Evolutionary conservation across 2,888 invertebrate species (phyloP), one percentile per base, ranked within the genome.

Genomic region (Colletes collaris): DNA sequence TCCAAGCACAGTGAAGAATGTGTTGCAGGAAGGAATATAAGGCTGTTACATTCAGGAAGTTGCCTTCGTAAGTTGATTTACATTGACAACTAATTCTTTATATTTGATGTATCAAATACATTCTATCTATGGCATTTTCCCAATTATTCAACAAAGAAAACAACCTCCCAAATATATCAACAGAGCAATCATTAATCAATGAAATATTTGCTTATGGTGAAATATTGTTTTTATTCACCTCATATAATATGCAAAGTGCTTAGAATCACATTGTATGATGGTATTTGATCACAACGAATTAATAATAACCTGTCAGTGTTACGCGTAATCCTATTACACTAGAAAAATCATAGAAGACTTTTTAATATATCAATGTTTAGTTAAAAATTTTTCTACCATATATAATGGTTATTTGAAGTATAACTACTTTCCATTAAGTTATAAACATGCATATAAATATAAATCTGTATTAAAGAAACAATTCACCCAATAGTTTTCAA

Each of bases 141-240:
- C 44, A 44, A 53, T 44, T 27, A 46, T 35, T 64, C 64, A 83
- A 85, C 86, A 86, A 87, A 89, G 91, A 92, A 93, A 93, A 89
- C 89, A 89, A 93, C 92, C 92, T 93, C 92, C 93, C 92, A 87
- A 93, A 91, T 86, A 89, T 90, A 85, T 89, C 85, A 85, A 89
- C 85, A 90, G 86, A 91, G 89, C 88, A 88, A 89, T 89, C 88
- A 90, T 92, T 85, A 90, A 91, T 92, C 87, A 93, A 92, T 92
- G 89, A 92, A 92, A 91, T 90, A 92, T 91, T 90, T 92, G 90
- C 87, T 89, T 89, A 83, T 89, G 88, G 90, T 92, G 90, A 92
- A 91, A 86, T 89, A 91, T 82, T 89, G 77, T 89, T 91, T 93
- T 93, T 93, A 93, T 93, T 93, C 93, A 92, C 93, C 91, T 92